Base-by-base conservation (phyloP, 2,113 vertebrate species). In the Istiophorus platypterus region DNA sequence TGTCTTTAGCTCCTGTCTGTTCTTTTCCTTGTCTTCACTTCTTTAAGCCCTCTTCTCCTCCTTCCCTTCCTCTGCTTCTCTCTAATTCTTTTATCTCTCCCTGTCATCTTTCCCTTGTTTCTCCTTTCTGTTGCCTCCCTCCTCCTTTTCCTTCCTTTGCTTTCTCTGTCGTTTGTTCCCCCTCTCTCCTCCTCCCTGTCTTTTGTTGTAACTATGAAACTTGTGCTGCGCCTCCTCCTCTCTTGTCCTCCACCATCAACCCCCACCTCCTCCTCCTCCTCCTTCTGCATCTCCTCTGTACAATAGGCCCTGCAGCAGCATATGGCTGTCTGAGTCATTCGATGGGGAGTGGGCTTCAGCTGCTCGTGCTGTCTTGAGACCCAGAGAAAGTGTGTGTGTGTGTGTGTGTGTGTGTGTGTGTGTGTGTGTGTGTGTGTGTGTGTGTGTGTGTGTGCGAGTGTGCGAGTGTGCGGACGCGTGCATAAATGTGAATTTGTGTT, bases 251-350 rank as follows among this genome's bases (percentile, higher is more conserved):
- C 73, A 77, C 17, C 62, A 6, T 69, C 82, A 72, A 26, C 85
- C 68, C 78, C 76, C n/a, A n/a, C 31, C 85, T 15, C 81, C 74
- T 62, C 77, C 5, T 70, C 76, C 69, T 79, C 80, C 63, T 70
- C 72, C 84, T 64, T 78, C 75, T 68, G 58, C 63, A 81, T 87
- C 85, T 86, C 73, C 77, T 79, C 63, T 78, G 58, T 92, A 91
- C 86, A 87, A 89, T 80, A 61, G 84, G 62, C 90, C 88, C 86
- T 76, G 80, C 89, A 87, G 92, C 82, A 76, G 90, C 85, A 84
- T 91, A 89, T 84, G 87, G 77, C 75, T 81, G 85, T 86, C 68
- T 91, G 92, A 94, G 78, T 94, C 91, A 93, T 88, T 70, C 56
- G 5, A 54, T 64, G 76, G 78, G 81, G 69, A 91, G 87, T 78